Base-by-base conservation (phyloP, 2,888 invertebrate genomes). In the Drosophila eohydei region DNA sequence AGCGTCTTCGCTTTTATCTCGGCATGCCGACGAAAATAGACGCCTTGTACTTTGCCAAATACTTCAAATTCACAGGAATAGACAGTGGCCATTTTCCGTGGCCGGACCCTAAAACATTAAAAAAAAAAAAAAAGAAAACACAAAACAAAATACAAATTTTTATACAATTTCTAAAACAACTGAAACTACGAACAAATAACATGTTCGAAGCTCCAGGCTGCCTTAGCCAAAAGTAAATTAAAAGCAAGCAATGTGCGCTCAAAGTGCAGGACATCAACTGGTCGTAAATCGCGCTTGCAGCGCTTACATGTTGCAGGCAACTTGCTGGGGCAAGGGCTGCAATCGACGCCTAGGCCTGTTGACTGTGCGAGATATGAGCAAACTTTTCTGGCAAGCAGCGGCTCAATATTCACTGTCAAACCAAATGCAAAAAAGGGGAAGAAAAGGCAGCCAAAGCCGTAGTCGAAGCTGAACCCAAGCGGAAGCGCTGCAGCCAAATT, bases 1-100 rank as follows among this genome's bases (percentile, higher is more conserved):
- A 95, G 91, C 71, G 93, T 92, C 64, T 93, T 93, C 0, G 94
- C 95, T 85, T 94, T 94, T 64, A 93, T 92, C 86, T 94, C 93
- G 0, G 95, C 95, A 80, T 94, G 94, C 94, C 95, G 82, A 0
- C 78, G 75, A 55, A 87, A 84, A 26, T 84, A 82, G n/a, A 87
- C 83, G 5, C 91, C 91, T 69, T 91, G 91, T 3, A 92, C 91
- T 58, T 69, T 84, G 7, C 92, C 92, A 71, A 83, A 90, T 0
- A 92, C 80, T 58, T 92, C 92, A 69, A 91, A 92, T 51, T 91
- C 86, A 26, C 89, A 79, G 14, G 79, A 62, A 43, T 63, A 70
- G n/a, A 91, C 62, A 12, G 56, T 2, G 7, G 71, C 5, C 83
- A 83, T 83, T 36, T 30, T 64, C 9, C 30, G 2, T n/a, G n/a